Evolutionary conservation across 2,113 vertebrate genomes (phyloP).

Genomic region (Chrysemys picta): DNA sequence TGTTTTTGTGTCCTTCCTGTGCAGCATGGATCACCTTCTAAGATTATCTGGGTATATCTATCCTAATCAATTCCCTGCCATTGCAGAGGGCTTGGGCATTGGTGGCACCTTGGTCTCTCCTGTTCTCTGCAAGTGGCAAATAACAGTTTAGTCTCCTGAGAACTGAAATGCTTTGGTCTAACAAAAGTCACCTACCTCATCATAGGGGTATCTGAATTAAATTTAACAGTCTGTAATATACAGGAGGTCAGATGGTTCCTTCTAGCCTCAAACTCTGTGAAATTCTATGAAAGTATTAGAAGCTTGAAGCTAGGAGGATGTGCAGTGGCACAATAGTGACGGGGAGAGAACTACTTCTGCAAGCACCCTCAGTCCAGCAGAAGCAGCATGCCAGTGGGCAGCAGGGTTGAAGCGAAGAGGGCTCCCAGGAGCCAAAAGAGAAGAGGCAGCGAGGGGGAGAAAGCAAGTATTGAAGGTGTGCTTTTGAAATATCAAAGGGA

Average conservation of each 20-base stretch:
- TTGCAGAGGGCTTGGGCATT: background rate
- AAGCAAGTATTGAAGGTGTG: background rate
- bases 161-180: background rate
- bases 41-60: background rate
- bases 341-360: background rate
- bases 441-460: background rate
- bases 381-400: background rate
- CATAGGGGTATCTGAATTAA: background rate
- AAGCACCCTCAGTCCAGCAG: background rate
- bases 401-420: fast-evolving
- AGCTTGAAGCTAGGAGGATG: background rate
- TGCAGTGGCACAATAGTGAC: background rate
- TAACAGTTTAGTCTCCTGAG: background rate
- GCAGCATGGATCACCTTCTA: background rate
- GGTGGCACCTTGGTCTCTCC: background rate
- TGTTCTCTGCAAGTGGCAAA: background rate
- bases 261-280: background rate
- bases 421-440: background rate
- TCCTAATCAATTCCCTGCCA: background rate
- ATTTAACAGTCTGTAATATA: background rate
- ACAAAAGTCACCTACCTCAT: background rate
- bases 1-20: background rate
- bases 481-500: background rate
- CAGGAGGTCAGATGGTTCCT: background rate
- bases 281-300: background rate